A percentile compares a stretch with the other conserved stretches of the same genome.
Conservation (phyloP, 2,888 invertebrate species). For the Agonopterix alstromeriana region DNA sequence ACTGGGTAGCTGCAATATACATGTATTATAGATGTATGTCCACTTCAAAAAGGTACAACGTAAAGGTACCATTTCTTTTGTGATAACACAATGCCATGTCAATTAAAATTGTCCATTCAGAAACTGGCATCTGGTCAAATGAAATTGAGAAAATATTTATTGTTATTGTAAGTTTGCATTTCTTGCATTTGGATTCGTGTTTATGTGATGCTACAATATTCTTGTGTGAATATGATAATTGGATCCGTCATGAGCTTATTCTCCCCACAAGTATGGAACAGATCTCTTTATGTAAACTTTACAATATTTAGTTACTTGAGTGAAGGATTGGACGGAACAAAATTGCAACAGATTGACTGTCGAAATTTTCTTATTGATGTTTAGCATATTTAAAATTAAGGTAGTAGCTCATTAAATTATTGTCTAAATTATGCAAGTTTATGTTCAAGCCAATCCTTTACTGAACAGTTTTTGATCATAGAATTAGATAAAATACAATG, state of each 20-base stretch:
- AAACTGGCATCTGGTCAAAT: slow-evolving; percentile 66
- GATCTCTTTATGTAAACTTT: slow-evolving; percentile 70
- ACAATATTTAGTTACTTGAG: slow-evolving; percentile 46
- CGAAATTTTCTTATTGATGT: slow-evolving; percentile 20
- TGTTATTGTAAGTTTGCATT: slow-evolving; percentile 64
- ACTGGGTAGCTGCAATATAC: slow-evolving; percentile 67
- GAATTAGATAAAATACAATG: slow-evolving; percentile 64
- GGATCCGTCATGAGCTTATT: slow-evolving; percentile 48
- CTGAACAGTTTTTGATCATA: slow-evolving; percentile 51
- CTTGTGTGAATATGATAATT: slow-evolving; percentile 8
- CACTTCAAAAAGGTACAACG: slow-evolving; percentile 45
- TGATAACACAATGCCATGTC: slow-evolving; percentile 70
- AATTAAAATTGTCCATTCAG: slow-evolving; percentile 70
- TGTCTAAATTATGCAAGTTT: slow-evolving; percentile 21
- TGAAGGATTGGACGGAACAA: slow-evolving; percentile 49
- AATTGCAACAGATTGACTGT: slow-evolving; percentile 16
- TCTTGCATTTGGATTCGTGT: slow-evolving; percentile 54
- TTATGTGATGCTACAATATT: slow-evolving; percentile 21
- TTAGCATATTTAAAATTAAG: slow-evolving; percentile 15
- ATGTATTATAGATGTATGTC: slow-evolving; percentile 38
- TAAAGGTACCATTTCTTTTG: slow-evolving; percentile 58
- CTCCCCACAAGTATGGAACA: slow-evolving; percentile 49
- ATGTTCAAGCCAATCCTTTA: slow-evolving; percentile 48
- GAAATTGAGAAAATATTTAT: slow-evolving; percentile 55
- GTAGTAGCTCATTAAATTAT: slow-evolving; percentile 19